Percentiles rank a stretch among this genome's conserved stretches.
Evolutionary conservation across 1,140 invertebrate genomes (phyloP).

Genomic region (Cotesia glomerata): DNA sequence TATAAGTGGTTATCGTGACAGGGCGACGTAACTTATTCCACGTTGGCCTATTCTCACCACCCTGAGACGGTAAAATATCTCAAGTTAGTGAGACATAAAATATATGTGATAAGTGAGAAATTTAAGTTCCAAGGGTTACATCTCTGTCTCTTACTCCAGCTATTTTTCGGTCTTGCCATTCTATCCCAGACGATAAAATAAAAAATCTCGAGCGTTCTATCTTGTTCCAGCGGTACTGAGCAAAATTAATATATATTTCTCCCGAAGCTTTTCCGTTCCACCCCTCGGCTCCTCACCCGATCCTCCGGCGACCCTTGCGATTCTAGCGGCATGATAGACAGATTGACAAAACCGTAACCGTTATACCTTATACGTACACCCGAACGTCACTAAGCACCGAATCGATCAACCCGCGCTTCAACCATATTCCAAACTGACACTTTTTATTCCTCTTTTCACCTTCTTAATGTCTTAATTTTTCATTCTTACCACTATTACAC

Average conservation of each 20-base stretch:
- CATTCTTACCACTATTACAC: neutral
- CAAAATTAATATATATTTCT: too few species aligned
- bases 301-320: too few species aligned
- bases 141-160: neutral
- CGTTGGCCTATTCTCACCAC: slow-evolving; percentile 33
- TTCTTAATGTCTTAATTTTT: neutral
- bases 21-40: slow-evolving; percentile 34
- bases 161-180: neutral
- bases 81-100: slow-evolving; percentile 28
- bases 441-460: neutral
- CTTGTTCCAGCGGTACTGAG: too few species aligned
- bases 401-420: slow-evolving; percentile 29
- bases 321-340: neutral
- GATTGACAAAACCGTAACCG: slow-evolving; percentile 27
- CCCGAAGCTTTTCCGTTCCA: too few species aligned
- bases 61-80: slow-evolving; percentile 27
- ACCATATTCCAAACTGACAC: too few species aligned
- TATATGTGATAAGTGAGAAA: slow-evolving; percentile 27
- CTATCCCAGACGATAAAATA: neutral
- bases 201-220: too few species aligned
- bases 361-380: neutral
- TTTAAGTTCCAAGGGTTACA: slow-evolving; percentile 13
- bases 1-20: slow-evolving; percentile 30
- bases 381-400: slow-evolving; percentile 16
- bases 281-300: too few species aligned